Conservation (phyloP, 2,113 vertebrate species). For the Takifugu flavidus region DNA sequence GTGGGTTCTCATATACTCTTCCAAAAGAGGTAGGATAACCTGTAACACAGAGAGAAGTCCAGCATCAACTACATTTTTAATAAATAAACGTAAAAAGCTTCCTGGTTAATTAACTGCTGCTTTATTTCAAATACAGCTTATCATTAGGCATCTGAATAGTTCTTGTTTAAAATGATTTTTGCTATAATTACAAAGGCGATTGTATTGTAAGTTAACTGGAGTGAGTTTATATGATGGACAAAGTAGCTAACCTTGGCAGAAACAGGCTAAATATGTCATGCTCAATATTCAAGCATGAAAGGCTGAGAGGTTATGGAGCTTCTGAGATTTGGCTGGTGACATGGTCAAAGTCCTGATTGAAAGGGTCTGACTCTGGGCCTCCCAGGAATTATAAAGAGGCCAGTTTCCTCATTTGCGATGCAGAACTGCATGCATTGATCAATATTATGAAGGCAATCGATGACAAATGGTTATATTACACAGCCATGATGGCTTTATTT, state of each 20-base stretch:
- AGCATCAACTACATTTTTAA: neutral
- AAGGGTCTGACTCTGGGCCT: conserved; percentile 32
- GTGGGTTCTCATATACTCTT: conserved; percentile 92
- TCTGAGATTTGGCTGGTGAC: conserved; percentile 29
- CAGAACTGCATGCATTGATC: conserved; percentile 62
- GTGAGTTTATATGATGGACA: neutral
- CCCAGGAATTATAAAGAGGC: conserved; percentile 47
- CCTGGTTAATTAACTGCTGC: too few relatives aligned
- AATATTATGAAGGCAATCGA: conserved; percentile 53
- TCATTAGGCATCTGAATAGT: too few relatives aligned
- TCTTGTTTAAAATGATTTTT: too few relatives aligned
- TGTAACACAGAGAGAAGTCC: conserved; percentile 49
- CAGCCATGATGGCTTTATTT: conserved; percentile 42
- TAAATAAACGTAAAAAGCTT: too few relatives aligned
- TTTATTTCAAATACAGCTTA: too few relatives aligned
- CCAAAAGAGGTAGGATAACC: conserved; percentile 90
- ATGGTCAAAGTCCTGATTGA: conserved; percentile 38
- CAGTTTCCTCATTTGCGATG: conserved; percentile 39
- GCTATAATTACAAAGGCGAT: neutral
- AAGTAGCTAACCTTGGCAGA: neutral
- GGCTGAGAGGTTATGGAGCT: conserved; percentile 2
- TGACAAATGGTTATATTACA: conserved; percentile 60
- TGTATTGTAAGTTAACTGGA: conserved; percentile 8
- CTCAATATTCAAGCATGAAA: neutral
- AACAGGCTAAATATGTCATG: too few relatives aligned